Base-by-base conservation (phyloP, 2,113 vertebrate species). In the Sterrhoptilus dennistouni region DNA sequence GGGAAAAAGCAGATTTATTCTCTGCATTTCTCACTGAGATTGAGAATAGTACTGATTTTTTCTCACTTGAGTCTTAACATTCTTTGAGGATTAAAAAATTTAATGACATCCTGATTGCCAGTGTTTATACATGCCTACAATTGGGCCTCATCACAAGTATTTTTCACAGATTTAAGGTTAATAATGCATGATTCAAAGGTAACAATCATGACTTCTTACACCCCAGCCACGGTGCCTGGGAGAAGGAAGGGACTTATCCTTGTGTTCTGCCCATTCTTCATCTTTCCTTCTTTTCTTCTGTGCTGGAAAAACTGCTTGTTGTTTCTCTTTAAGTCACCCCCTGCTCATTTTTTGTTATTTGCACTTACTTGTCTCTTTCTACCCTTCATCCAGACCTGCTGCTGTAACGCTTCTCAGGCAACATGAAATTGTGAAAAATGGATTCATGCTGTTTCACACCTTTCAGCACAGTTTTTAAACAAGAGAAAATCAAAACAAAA, bases 401-500 rank as follows among this genome's bases (percentile, higher is more conserved):
- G 86, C 27, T 78, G 24, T 63, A 90, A 70, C 0, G 1, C 33
- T 77, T 86, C 38, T 70, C 61, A 68, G 64, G 60, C 44, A 92
- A 87, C 24, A 45, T 4, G 25, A 93, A 87, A 92, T 87, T 31
- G 83, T 65, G 66, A 92, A 93, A 92, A 91, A 89, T 24, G 49
- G 44, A 60, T 93, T 93, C 31, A 65, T 54, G 84, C 77, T 86
- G 56, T 75, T 95, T 78, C 61, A 57, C 63, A 47, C 61, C 31
- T 89, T 86, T 89, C 84, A 70, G 45, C 31, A 74, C n/a, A 52
- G 87, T 80, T 95, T 91, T 90, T 47, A 93, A 91, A 90, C 63
- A 93, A 27, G 42, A 85, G 44, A 82, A 94, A 93, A 83, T 59
- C 21, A 80, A 93, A 94, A 65, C 61, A 89, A 87, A 92, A 75